phyloP scores from a whole-genome alignment of 92 coral and sea anemone species.

The Metridium senile region DNA sequence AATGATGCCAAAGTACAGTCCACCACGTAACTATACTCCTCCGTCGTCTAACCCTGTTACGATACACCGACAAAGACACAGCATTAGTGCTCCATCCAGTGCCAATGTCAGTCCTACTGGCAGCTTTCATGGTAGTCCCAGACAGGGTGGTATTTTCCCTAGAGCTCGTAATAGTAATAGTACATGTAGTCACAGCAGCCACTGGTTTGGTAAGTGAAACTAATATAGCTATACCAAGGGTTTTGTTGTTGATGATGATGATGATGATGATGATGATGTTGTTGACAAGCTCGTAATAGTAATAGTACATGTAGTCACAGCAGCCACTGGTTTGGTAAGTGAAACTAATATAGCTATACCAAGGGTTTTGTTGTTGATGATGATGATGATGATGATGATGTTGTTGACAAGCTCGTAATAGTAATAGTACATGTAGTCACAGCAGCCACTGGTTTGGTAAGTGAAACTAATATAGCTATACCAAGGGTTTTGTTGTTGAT shows the following conservation, averaged over 20 bases:
- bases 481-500: too few species aligned
- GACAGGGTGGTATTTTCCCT: constrained; percentile 70
- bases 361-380: too few species aligned
- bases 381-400: too few species aligned
- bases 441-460: too few species aligned
- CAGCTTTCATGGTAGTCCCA: constrained; percentile 85
- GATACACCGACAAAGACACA: constrained; percentile 70
- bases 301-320: too few species aligned
- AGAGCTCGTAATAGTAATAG: constrained; percentile 80
- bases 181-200: constrained; percentile 82
- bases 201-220: constrained; percentile 92
- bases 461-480: too few species aligned
- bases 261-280: background rate
- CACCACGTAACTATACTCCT: constrained; percentile 79
- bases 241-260: background rate
- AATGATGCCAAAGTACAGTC: constrained; percentile 58
- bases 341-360: too few species aligned
- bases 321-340: too few species aligned
- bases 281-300: too few species aligned
- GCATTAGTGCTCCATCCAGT: constrained; percentile 94
- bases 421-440: too few species aligned
- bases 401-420: too few species aligned
- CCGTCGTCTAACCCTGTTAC: constrained; percentile 89
- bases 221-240: too few species aligned
- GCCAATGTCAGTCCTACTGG: constrained; percentile 95